Percentiles rank a stretch among this genome's conserved stretches.
Conservation (phyloP, 2,113 vertebrate genomes). For the Chamaea fasciata region DNA sequence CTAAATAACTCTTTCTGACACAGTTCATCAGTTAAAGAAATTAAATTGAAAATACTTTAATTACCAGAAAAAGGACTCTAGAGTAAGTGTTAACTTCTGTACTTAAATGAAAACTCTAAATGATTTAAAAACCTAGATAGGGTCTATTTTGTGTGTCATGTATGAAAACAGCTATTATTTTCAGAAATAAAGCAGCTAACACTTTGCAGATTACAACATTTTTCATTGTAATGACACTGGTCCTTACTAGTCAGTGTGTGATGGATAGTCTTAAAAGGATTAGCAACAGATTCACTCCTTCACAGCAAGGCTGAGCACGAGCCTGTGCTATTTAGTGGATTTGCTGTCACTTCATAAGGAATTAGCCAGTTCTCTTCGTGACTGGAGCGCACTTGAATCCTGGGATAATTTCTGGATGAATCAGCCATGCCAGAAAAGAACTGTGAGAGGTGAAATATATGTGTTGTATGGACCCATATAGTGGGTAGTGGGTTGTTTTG, state of each 20-base stretch:
- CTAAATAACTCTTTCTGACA: not conserved
- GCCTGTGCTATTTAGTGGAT: not conserved
- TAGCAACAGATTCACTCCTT: not conserved
- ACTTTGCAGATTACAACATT: not conserved
- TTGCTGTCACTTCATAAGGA: conserved; percentile 13
- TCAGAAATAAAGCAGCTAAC: not conserved
- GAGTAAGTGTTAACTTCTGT: not conserved
- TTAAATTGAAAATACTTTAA: not conserved
- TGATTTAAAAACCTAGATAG: not conserved
- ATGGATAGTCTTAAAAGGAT: not conserved
- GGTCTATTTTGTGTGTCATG: not conserved
- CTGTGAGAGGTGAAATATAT: not conserved
- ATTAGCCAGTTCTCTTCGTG: not conserved
- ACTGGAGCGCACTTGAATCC: not conserved
- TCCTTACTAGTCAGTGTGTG: not conserved
- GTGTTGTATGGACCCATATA: not conserved
- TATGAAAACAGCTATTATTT: not conserved
- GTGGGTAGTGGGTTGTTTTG: not conserved
- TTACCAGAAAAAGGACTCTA: not conserved
- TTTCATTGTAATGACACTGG: not conserved
- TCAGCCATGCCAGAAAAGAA: not conserved
- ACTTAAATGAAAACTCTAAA: not conserved
- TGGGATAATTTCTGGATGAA: conserved; percentile 43
- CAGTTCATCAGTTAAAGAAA: not conserved
- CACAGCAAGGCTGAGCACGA: not conserved